phyloP scores from a whole-genome alignment of 1,140 invertebrate genomes.

The Belonocnema kinseyi region DNA sequence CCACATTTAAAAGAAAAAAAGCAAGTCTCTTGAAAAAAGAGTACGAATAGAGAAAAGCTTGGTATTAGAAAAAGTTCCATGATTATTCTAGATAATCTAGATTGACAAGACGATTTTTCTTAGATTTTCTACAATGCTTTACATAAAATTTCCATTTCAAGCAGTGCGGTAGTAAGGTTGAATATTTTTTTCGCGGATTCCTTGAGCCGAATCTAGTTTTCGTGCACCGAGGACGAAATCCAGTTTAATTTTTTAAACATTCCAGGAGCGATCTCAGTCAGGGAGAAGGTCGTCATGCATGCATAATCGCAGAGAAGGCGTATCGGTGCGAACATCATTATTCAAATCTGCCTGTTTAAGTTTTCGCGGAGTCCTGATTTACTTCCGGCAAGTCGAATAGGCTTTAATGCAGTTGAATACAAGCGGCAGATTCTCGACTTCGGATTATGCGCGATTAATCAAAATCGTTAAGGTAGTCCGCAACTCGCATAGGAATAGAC shows the following conservation, averaged over 20 bases:
- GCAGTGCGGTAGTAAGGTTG: conserved; percentile 10
- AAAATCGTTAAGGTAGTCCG: conserved; percentile 45
- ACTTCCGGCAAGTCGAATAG: conserved; percentile 45
- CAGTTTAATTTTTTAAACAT: conserved; percentile 30
- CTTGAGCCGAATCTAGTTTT: conserved; percentile 7
- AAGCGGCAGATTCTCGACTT: conserved; percentile 30
- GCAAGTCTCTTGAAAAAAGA: background rate
- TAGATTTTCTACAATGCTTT: conserved; percentile 16
- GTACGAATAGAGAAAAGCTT: conserved; percentile 25
- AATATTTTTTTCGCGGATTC: conserved; percentile 14
- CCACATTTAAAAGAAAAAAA: too few species aligned
- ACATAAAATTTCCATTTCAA: conserved; percentile 28
- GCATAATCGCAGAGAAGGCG: conserved; percentile 50
- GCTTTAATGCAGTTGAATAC: conserved; percentile 36
- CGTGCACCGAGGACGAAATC: conserved; percentile 22
- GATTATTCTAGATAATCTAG: conserved; percentile 8
- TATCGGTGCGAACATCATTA: conserved; percentile 47
- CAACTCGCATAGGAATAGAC: background rate
- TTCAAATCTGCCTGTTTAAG: conserved; percentile 55
- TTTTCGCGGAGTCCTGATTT: conserved; percentile 42
- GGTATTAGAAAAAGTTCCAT: conserved; percentile 11
- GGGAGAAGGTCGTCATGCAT: conserved; percentile 37
- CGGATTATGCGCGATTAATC: conserved; percentile 43
- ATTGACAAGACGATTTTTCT: conserved; percentile 1
- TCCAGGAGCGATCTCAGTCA: conserved; percentile 7